These are phyloP conservation scores for Cheilosia vernalis DNA, from an alignment of 2,888 invertebrate genomes.

Conservation along the genomic window DNA sequence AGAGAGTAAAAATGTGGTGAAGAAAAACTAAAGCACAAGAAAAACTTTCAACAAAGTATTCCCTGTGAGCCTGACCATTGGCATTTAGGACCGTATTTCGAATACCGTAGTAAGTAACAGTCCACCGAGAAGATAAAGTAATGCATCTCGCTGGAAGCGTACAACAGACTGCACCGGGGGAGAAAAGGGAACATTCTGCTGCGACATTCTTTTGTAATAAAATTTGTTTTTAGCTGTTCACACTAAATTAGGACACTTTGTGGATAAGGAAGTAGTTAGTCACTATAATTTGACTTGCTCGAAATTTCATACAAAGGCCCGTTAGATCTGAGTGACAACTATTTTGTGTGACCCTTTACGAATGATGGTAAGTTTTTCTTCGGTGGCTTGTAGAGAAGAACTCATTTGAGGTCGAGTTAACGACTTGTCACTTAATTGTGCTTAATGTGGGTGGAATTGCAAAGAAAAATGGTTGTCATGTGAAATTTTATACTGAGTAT, in stretches of 20 bases:
- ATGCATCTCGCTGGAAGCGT: not conserved
- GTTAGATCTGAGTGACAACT: no score
- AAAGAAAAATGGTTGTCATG: no score
- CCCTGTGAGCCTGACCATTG: conserved; percentile 21
- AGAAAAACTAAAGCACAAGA: not conserved
- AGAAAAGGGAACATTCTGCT: conserved; percentile 13
- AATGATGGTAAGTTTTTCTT: no score
- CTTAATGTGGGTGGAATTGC: no score
- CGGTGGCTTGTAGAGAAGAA: no score
- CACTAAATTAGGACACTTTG: conserved; percentile 30
- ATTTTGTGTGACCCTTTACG: no score
- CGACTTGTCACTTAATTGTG: no score
- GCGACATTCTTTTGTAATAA: conserved; percentile 30
- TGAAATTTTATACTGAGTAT: no score
- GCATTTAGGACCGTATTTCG: conserved; percentile 8
- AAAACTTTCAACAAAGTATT: conserved; percentile 28
- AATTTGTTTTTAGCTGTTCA: conserved; percentile 6
- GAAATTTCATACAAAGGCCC: no score
- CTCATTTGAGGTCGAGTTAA: no score
- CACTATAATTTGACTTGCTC: no score
- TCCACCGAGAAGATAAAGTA: not conserved
- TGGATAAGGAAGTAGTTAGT: no score
- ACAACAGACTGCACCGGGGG: not conserved
- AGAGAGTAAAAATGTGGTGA: conserved; percentile 48
- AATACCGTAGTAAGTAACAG: not conserved